These are phyloP conservation scores for Polia nebulosa DNA, from an alignment of 2,888 invertebrate species.

Conservation along the genomic window DNA sequence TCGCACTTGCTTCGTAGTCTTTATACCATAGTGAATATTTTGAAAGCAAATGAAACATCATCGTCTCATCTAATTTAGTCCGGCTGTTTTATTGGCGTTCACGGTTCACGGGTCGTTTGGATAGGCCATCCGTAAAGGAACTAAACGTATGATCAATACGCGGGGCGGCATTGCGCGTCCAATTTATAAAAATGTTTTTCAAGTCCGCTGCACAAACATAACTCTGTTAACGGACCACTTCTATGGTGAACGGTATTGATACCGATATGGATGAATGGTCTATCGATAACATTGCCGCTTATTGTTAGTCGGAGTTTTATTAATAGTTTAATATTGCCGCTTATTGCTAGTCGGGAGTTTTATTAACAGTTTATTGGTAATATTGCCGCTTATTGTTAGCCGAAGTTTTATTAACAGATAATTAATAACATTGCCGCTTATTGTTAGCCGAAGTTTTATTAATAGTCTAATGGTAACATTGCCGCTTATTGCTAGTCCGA, in stretches of 20 bases:
- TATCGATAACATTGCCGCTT: slow-evolving; percentile 10
- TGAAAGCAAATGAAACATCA: background rate
- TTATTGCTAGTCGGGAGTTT: too few species aligned
- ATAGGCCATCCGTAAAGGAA: slow-evolving; percentile 51
- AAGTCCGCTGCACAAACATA: slow-evolving; percentile 46
- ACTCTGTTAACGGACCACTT: slow-evolving; percentile 46
- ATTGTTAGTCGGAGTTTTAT: slow-evolving; percentile 19
- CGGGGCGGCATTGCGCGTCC: slow-evolving; percentile 22
- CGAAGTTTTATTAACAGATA: too few species aligned
- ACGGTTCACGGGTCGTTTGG: slow-evolving; percentile 26
- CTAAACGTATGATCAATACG: slow-evolving; percentile 46
- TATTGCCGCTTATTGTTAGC: too few species aligned
- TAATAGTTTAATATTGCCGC: too few species aligned
- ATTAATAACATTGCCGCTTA: slow-evolving; percentile 18
- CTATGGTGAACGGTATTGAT: slow-evolving; percentile 23
- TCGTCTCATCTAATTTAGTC: slow-evolving; percentile 28
- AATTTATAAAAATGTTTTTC: slow-evolving; percentile 61
- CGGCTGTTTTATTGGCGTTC: slow-evolving; percentile 20
- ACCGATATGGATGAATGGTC: slow-evolving; percentile 22
- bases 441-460: slow-evolving; percentile 11
- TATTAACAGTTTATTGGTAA: too few species aligned
- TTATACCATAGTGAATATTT: slow-evolving; percentile 11
- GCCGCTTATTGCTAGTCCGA: too few species aligned
- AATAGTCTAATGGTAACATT: too few species aligned
- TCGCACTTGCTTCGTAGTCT: slow-evolving; percentile 4